These are phyloP conservation scores for Myotis myotis DNA, from an alignment of 2,797 vertebrate genomes.

Conservation along the genomic window DNA sequence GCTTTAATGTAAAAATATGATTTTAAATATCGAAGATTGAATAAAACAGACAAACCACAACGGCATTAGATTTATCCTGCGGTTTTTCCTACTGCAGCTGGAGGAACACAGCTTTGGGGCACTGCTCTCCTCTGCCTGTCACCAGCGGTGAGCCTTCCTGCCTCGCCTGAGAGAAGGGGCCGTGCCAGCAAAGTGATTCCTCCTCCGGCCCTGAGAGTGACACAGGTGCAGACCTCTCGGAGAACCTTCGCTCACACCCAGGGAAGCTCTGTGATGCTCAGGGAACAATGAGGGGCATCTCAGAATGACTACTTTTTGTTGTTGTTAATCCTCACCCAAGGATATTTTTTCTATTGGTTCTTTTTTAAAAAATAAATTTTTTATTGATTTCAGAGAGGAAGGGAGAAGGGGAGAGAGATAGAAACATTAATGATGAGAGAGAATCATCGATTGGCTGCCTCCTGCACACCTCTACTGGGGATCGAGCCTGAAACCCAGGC, in stretches of 20 bases:
- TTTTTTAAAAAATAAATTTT: too few relatives aligned
- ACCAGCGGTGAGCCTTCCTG: neutral
- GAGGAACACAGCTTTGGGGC: neutral
- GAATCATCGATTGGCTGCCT: too few relatives aligned
- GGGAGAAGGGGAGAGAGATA: too few relatives aligned
- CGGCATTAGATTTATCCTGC: neutral
- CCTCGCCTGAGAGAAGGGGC: neutral
- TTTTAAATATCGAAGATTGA: neutral
- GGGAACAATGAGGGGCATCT: neutral
- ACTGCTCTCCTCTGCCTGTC: neutral
- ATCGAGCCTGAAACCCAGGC: too few relatives aligned
- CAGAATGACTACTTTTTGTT: neutral
- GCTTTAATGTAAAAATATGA: neutral
- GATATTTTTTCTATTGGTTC: neutral
- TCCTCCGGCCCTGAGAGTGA: neutral
- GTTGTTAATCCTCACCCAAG: neutral
- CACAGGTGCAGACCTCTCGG: too few relatives aligned
- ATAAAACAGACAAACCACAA: neutral
- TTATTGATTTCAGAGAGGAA: too few relatives aligned
- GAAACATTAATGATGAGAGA: too few relatives aligned
- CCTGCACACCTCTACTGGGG: too few relatives aligned
- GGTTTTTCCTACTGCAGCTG: neutral
- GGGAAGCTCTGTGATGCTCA: neutral
- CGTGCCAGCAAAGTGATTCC: neutral
- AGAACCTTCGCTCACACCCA: neutral